A percentile compares a stretch with the other conserved stretches of the same genome.
Conservation (phyloP, 2,797 vertebrate species). For the Ctenopoma kingsleyae region DNA sequence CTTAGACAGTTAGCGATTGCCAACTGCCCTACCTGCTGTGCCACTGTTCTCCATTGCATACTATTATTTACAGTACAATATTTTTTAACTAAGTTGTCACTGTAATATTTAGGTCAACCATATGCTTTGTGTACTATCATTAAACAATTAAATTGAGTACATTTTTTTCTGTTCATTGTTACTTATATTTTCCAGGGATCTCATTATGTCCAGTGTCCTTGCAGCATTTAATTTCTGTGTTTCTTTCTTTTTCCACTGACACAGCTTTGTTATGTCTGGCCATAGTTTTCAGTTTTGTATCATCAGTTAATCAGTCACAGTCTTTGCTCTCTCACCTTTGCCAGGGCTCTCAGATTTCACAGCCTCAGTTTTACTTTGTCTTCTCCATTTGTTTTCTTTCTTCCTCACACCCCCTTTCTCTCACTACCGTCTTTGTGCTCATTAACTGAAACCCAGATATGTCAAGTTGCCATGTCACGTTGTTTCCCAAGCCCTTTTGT, state of each 20-base stretch:
- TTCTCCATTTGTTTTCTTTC: neutral
- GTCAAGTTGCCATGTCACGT: slow-evolving; percentile 24
- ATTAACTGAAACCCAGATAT: slow-evolving; percentile 49
- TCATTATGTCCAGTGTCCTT: neutral
- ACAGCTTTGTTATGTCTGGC: neutral
- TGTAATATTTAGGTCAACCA: no score
- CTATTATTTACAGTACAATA: no score
- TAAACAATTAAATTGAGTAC: no score
- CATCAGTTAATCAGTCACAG: slow-evolving; percentile 12
- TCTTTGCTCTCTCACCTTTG: slow-evolving; percentile 10
- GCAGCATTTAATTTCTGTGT: neutral
- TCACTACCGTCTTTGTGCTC: slow-evolving; percentile 15
- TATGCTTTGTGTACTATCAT: no score
- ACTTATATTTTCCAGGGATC: neutral
- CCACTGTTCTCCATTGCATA: no score
- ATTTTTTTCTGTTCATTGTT: neutral
- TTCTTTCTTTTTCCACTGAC: neutral
- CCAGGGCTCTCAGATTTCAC: slow-evolving; percentile 12
- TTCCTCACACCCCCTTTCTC: neutral
- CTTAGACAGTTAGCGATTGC: no score
- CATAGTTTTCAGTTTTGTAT: slow-evolving; percentile 1
- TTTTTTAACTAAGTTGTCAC: no score
- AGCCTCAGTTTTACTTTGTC: slow-evolving; percentile 10
- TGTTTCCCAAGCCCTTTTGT: slow-evolving; percentile 21
- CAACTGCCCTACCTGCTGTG: no score